phyloP scores from a whole-genome alignment of 2,797 vertebrate genomes.

The Phylloscopus collybita region DNA sequence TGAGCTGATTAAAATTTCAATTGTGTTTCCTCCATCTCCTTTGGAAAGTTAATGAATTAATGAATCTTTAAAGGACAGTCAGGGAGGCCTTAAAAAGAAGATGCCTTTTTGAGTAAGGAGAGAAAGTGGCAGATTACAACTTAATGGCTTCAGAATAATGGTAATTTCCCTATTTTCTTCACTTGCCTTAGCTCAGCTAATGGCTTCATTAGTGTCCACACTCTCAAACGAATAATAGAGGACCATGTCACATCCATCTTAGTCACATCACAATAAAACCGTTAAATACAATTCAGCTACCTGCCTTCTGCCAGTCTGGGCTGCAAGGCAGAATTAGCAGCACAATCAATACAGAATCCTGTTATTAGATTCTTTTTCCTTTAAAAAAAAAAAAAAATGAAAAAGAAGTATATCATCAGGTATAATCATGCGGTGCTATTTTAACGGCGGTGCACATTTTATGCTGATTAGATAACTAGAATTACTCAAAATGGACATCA shows the following conservation, averaged over 20 bases:
- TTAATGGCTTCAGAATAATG: slow-evolving; percentile 88
- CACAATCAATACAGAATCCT: slow-evolving; percentile 63
- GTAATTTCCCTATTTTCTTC: slow-evolving; percentile 87
- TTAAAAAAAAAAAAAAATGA: not conserved
- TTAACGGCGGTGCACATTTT: slow-evolving; percentile 38
- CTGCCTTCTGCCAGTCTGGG: slow-evolving; percentile 71
- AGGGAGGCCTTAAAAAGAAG: slow-evolving; percentile 83
- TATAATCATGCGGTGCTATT: slow-evolving; percentile 53
- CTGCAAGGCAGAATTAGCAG: slow-evolving; percentile 71
- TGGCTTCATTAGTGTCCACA: slow-evolving; percentile 87
- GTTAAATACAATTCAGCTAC: slow-evolving; percentile 81
- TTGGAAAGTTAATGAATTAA: slow-evolving; percentile 94
- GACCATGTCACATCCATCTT: slow-evolving; percentile 85
- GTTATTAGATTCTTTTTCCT: slow-evolving; percentile 61
- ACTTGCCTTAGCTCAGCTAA: slow-evolving; percentile 86
- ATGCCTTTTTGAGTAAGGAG: slow-evolving; percentile 82
- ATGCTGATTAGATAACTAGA: slow-evolving; percentile 51
- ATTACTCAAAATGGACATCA: slow-evolving; percentile 15
- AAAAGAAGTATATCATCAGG: slow-evolving; percentile 56
- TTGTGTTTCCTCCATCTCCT: slow-evolving; percentile 79
- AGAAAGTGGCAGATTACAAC: slow-evolving; percentile 85
- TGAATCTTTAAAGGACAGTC: slow-evolving; percentile 86
- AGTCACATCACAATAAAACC: slow-evolving; percentile 86
- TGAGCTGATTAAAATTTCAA: slow-evolving; percentile 81
- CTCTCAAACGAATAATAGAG: slow-evolving; percentile 81